A percentile compares a stretch with the other conserved stretches of the same genome.
These are phyloP conservation scores for Bradynema listronoti DNA, from an alignment of 1,140 invertebrate genomes.

Conservation along the genomic window DNA sequence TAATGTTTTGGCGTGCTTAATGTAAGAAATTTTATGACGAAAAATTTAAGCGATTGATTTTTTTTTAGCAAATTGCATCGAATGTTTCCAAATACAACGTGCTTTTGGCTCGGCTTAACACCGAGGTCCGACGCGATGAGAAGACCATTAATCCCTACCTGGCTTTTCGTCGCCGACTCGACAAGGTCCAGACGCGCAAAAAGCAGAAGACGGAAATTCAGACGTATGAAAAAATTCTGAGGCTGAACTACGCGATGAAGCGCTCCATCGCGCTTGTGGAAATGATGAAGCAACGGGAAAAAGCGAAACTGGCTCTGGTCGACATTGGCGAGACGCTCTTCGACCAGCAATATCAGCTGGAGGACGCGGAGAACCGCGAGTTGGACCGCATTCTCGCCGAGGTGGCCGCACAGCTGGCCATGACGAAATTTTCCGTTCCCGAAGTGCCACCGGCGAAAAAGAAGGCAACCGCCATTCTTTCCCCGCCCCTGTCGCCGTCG, in stretches of 20 bases:
- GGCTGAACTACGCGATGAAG: conserved; percentile 28
- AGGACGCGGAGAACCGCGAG: conserved; percentile 10
- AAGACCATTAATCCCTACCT: conserved; percentile 35
- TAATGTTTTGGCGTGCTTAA: no score
- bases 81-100: conserved; percentile 11
- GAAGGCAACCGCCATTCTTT: no score
- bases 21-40: no score
- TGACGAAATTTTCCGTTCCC: neutral
- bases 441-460: neutral
- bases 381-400: conserved; percentile 3
- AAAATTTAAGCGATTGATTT: no score
- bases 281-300: conserved; percentile 17
- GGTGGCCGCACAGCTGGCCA: neutral
- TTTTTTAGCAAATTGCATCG: conserved; percentile 19
- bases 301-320: conserved; percentile 19
- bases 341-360: conserved; percentile 7
- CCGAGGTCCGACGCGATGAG: conserved; percentile 20
- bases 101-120: conserved; percentile 16
- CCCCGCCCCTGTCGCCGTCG: no score
- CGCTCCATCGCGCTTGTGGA: conserved; percentile 19
- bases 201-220: conserved; percentile 37
- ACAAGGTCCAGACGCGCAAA: conserved; percentile 44
- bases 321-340: conserved; percentile 19
- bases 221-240: conserved; percentile 32
- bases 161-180: conserved; percentile 33